A percentile compares a stretch with the other conserved stretches of the same genome.
phyloP scores from a whole-genome alignment of 2,797 vertebrate species.

The Gymnodraco acuticeps region DNA sequence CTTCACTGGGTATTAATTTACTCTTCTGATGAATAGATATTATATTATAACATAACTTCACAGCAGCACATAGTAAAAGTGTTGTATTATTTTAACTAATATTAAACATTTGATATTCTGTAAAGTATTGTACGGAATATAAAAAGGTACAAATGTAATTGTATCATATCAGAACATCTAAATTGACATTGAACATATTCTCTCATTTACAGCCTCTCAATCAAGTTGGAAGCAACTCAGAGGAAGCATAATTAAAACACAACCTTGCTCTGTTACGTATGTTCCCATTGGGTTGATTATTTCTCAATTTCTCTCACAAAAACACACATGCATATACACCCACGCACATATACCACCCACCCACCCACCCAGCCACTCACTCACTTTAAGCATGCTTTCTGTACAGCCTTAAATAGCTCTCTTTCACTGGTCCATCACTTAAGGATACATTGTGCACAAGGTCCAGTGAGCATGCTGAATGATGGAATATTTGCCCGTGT shows the following conservation, averaged over 20 bases:
- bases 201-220: neutral
- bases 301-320: conserved; percentile 1
- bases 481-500: conserved; percentile 45
- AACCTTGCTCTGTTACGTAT: conserved; percentile 2
- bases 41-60: neutral
- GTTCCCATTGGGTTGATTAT: conserved; percentile 8
- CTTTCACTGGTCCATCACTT: conserved; percentile 68
- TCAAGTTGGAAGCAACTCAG: neutral
- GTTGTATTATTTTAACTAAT: neutral
- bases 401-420: conserved; percentile 67
- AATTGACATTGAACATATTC: neutral
- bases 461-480: conserved; percentile 73
- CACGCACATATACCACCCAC: neutral
- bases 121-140: too few species aligned
- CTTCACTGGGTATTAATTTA: too few species aligned
- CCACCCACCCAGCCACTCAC: neutral
- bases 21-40: too few species aligned
- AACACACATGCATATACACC: neutral
- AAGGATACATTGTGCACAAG: conserved; percentile 71
- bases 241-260: conserved; percentile 8
- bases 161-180: neutral
- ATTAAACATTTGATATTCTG: neutral
- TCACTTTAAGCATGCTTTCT: conserved; percentile 39
- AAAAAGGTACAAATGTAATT: too few species aligned
- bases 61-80: neutral